These are phyloP conservation scores for Clanis bilineata DNA, from an alignment of 2,888 invertebrate genomes.

Conservation along the genomic window DNA sequence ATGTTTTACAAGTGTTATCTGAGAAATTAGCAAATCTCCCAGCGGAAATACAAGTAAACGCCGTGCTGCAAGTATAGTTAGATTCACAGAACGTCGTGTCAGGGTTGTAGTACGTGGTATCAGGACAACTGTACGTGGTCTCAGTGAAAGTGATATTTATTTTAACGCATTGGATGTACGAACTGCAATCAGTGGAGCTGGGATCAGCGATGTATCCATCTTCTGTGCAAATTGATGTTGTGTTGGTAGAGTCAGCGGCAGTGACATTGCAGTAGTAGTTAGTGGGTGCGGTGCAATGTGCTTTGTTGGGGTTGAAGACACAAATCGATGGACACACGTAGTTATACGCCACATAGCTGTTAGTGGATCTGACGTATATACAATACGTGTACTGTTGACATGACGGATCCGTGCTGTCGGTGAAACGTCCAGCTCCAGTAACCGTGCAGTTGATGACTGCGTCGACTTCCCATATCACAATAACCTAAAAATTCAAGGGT, in stretches of 20 bases:
- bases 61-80: conserved; percentile 49
- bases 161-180: conserved; percentile 60
- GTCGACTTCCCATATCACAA: conserved; percentile 42
- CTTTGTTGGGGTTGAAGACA: conserved; percentile 57
- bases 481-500: conserved; percentile 36
- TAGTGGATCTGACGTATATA: conserved; percentile 41
- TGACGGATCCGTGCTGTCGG: conserved; percentile 59
- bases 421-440: conserved; percentile 56
- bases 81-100: conserved; percentile 60
- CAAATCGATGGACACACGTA: conserved; percentile 69
- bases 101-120: conserved; percentile 55
- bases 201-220: conserved; percentile 62
- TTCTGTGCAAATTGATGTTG: conserved; percentile 50
- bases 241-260: conserved; percentile 29
- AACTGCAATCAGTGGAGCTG: conserved; percentile 51
- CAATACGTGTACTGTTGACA: conserved; percentile 71
- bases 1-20: conserved; percentile 64
- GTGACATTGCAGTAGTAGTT: conserved; percentile 57
- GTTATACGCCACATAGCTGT: conserved; percentile 50
- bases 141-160: conserved; percentile 50
- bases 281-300: conserved; percentile 52
- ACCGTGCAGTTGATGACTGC: conserved; percentile 57
- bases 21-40: conserved; percentile 65
- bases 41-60: conserved; percentile 56
- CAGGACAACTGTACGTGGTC: conserved; percentile 55